Conservation (phyloP, 2,113 vertebrate species). For the Gambusia affinis region DNA sequence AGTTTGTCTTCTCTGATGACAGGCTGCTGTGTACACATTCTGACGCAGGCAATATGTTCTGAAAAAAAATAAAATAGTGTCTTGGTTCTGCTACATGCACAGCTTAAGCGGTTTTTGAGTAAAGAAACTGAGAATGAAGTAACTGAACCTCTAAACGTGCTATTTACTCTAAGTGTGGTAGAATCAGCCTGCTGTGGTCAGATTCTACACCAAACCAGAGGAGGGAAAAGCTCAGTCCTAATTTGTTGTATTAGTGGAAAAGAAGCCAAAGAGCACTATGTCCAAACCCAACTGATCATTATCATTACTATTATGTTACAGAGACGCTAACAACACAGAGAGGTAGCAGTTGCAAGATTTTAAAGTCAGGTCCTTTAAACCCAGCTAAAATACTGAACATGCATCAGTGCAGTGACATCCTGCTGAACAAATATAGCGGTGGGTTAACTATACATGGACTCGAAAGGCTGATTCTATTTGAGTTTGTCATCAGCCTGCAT, state of each 20-base stretch:
- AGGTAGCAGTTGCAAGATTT: too few species aligned
- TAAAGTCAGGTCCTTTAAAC: too few species aligned
- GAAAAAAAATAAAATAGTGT: background rate
- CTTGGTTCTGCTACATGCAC: constrained; percentile 4
- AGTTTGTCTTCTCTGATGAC: too few species aligned
- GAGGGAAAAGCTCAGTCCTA: constrained; percentile 6
- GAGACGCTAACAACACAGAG: background rate
- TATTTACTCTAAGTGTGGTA: constrained; percentile 8
- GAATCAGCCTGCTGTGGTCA: constrained; percentile 9
- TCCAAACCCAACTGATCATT: constrained; percentile 25
- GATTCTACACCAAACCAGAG: constrained; percentile 1
- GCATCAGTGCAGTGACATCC: too few species aligned
- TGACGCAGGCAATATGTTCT: background rate
- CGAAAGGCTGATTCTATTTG: too few species aligned
- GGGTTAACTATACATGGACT: too few species aligned
- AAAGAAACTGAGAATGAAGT: constrained; percentile 1
- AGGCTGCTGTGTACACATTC: background rate
- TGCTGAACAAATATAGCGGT: too few species aligned
- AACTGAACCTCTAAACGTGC: constrained; percentile 2
- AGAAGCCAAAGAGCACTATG: constrained; percentile 14
- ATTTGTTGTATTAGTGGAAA: constrained; percentile 23
- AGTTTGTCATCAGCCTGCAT: too few species aligned
- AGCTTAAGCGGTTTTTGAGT: background rate
- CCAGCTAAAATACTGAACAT: too few species aligned
- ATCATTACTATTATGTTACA: constrained; percentile 6